Conservation (phyloP, 2,888 invertebrate species). For the Andrena dorsata region DNA sequence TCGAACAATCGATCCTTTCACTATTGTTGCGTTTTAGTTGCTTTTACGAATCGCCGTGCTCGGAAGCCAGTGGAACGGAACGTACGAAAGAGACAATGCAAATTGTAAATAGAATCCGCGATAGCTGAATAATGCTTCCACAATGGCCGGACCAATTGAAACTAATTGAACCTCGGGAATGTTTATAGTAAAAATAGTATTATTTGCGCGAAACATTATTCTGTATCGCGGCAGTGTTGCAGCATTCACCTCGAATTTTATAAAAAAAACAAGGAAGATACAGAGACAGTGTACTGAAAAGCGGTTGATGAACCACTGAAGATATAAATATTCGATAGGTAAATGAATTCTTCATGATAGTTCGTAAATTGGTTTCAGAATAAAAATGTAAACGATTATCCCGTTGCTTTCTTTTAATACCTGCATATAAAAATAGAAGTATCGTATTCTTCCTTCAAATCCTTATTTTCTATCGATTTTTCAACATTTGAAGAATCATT, state of each 20-base stretch:
- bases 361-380: too few species aligned
- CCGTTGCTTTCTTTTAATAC: too few species aligned
- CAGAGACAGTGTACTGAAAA: neutral
- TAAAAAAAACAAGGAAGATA: neutral
- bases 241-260: neutral
- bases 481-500: too few species aligned
- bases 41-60: slow-evolving; percentile 10
- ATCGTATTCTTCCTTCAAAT: too few species aligned
- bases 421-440: too few species aligned
- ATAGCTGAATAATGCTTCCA: neutral
- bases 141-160: neutral
- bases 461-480: too few species aligned
- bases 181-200: neutral
- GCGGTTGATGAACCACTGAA: too few species aligned
- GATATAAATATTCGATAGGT: too few species aligned
- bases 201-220: neutral
- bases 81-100: neutral
- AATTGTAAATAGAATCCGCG: slow-evolving; percentile 8
- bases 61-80: neutral
- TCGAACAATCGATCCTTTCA: slow-evolving; percentile 43
- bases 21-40: slow-evolving; percentile 8
- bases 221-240: neutral
- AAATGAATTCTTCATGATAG: too few species aligned
- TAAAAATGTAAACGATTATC: too few species aligned
- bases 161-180: slow-evolving; percentile 4